These are phyloP conservation scores for Morpho achilles DNA, from an alignment of 2,888 invertebrate genomes.

Conservation along the genomic window DNA sequence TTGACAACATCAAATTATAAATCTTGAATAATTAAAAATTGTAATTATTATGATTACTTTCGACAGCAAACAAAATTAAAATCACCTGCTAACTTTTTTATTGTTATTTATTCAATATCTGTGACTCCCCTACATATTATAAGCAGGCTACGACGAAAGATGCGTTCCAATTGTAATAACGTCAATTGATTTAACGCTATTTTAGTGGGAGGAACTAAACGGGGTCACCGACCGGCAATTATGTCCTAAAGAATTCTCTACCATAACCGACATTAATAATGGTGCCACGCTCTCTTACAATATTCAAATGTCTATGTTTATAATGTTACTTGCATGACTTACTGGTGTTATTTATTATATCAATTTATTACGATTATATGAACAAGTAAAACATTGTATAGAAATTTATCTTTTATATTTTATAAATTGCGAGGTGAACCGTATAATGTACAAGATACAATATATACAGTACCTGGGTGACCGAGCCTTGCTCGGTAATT, in stretches of 20 bases:
- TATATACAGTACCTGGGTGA: no score
- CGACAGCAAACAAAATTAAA: slow-evolving; percentile 21
- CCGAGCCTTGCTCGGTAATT: no score
- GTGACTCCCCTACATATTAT: slow-evolving; percentile 48
- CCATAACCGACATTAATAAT: slow-evolving; percentile 35
- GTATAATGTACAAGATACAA: no score
- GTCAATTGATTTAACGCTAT: slow-evolving; percentile 78
- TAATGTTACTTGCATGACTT: slow-evolving; percentile 10
- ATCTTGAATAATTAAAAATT: no score
- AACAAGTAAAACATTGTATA: neutral
- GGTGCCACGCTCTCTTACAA: slow-evolving; percentile 30
- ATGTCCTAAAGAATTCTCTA: slow-evolving; percentile 66
- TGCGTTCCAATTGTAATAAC: slow-evolving; percentile 75
- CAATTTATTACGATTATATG: slow-evolving; percentile 3
- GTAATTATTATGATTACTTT: no score
- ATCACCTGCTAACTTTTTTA: slow-evolving; percentile 46
- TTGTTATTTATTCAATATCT: slow-evolving; percentile 18
- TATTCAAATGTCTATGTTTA: slow-evolving; percentile 21
- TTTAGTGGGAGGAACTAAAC: slow-evolving; percentile 74
- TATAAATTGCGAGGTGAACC: no score
- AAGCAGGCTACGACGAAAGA: slow-evolving; percentile 59
- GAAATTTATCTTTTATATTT: no score
- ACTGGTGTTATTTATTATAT: slow-evolving; percentile 9
- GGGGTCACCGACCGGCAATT: slow-evolving; percentile 76
- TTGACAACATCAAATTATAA: no score